A percentile compares a stretch with the other conserved stretches of the same genome.
Conservation (phyloP, 2,888 invertebrate species). For the Sicus ferrugineus region DNA sequence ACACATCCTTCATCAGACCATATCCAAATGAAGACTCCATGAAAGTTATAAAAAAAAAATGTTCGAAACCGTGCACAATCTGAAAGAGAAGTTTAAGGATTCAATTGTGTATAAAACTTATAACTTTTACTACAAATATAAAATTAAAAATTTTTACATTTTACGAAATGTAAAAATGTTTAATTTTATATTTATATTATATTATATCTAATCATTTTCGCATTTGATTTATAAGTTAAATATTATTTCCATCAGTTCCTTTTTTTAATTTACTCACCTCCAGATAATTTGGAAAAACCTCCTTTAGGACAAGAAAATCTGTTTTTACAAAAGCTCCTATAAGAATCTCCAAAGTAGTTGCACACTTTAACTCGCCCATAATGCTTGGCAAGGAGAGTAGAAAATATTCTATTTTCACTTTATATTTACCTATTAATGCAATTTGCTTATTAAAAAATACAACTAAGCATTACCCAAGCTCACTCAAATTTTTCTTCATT, state of each 20-base stretch:
- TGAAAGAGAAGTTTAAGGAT: conserved; percentile 19
- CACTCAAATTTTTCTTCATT: conserved; percentile 30
- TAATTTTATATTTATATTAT: too few relatives aligned
- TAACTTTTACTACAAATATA: neutral
- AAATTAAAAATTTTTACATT: neutral
- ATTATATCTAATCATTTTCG: too few relatives aligned
- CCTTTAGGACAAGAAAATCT: neutral
- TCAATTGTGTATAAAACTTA: neutral
- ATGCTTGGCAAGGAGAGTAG: conserved; percentile 36
- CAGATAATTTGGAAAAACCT: neutral
- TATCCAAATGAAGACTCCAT: conserved; percentile 32
- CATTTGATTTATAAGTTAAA: neutral
- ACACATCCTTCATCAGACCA: conserved; percentile 40
- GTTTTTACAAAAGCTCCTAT: conserved; percentile 16
- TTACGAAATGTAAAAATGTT: too few relatives aligned
- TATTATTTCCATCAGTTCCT: neutral
- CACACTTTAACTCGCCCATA: conserved; percentile 31
- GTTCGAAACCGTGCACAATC: conserved; percentile 35
- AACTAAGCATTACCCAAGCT: too few relatives aligned
- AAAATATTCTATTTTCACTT: conserved; percentile 29
- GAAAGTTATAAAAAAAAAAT: conserved; percentile 32
- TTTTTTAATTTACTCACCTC: conserved; percentile 3
- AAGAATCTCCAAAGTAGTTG: conserved; percentile 35
- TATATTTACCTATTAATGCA: conserved; percentile 7
- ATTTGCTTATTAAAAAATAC: neutral